Conservation (phyloP, 1,140 invertebrate species). For the Drosophila orena region DNA sequence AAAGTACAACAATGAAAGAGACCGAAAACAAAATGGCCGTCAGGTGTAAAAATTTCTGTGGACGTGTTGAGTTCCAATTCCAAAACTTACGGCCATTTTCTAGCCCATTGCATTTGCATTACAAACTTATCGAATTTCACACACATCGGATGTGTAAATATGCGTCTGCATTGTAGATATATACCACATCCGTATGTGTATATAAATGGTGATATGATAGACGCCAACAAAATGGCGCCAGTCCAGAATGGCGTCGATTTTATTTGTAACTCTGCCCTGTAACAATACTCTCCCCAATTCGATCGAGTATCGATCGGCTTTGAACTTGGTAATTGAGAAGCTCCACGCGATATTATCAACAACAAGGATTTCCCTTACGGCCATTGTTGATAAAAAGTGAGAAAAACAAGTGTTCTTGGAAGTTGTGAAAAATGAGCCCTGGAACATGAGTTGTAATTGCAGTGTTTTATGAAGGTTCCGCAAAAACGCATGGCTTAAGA, state of each 20-base stretch:
- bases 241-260: constrained; percentile 3
- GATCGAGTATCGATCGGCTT: constrained; percentile 1
- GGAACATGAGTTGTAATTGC: too few relatives aligned
- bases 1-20: constrained; percentile 29
- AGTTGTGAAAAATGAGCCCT: too few relatives aligned
- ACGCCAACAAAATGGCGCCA: constrained; percentile 40
- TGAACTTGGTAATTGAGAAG: background rate
- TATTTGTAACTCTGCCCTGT: constrained; percentile 1
- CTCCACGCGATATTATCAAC: background rate
- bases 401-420: too few relatives aligned
- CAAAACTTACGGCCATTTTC: constrained; percentile 33
- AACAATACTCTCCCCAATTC: constrained; percentile 25
- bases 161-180: too few relatives aligned
- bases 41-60: constrained; percentile 48
- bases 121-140: constrained; percentile 19
- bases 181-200: too few relatives aligned
- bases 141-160: constrained; percentile 21
- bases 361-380: background rate
- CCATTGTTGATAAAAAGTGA: constrained; percentile 12
- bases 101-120: constrained; percentile 30
- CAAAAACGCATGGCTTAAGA: too few relatives aligned
- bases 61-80: constrained; percentile 51
- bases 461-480: too few relatives aligned
- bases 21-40: constrained; percentile 69
- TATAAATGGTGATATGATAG: background rate